phyloP scores from a whole-genome alignment of 2,797 vertebrate species.

The Graptemys geographica region DNA sequence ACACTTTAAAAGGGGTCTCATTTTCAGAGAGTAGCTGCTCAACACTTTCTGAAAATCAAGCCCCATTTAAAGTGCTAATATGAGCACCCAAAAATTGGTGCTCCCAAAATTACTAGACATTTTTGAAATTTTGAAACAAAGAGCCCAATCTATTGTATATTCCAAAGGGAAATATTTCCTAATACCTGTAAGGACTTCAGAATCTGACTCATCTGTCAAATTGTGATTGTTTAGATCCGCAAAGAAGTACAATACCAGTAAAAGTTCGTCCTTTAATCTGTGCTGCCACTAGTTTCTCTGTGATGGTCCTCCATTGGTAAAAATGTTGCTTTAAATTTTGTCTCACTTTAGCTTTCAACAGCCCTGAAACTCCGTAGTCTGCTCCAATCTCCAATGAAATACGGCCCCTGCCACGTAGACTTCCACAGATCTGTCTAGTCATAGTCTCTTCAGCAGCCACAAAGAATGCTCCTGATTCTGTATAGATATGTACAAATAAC shows the following conservation, averaged over 20 bases:
- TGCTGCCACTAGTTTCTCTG: background rate
- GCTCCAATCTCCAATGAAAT: background rate
- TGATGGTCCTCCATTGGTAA: background rate
- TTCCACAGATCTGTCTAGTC: background rate
- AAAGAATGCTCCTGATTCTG: background rate
- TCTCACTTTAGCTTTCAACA: background rate
- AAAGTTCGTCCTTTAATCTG: background rate
- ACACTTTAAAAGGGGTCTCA: too few relatives aligned
- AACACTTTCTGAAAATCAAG: too few relatives aligned
- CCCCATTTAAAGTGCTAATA: too few relatives aligned
- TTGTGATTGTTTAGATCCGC: background rate
- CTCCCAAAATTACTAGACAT: too few relatives aligned
- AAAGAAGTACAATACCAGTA: background rate
- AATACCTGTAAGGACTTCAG: background rate
- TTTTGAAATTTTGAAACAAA: background rate
- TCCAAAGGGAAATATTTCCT: background rate
- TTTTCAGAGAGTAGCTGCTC: too few relatives aligned
- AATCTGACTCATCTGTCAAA: background rate
- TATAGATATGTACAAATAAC: background rate
- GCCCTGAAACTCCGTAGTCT: background rate
- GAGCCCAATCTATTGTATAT: background rate
- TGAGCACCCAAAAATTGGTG: too few relatives aligned
- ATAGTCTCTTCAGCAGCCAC: background rate
- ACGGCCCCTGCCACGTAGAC: background rate
- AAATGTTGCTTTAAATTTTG: background rate